Percentiles rank a stretch among this genome's conserved stretches.
Evolutionary conservation across 2,797 vertebrate genomes (phyloP).

Genomic region (Poecilia wingei): DNA sequence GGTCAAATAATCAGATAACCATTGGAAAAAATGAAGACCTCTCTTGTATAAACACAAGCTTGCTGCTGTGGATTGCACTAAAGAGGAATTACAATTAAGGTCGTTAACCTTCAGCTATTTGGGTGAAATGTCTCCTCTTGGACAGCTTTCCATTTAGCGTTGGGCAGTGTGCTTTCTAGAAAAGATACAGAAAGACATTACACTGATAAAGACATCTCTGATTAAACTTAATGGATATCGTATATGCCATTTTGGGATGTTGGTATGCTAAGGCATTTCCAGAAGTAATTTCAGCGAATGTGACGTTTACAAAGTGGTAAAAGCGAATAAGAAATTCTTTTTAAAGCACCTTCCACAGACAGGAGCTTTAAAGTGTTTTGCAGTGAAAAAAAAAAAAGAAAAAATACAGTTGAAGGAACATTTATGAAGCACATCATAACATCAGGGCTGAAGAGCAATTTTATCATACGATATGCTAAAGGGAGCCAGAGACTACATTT

Average conservation of each 20-base stretch:
- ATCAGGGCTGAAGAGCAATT: not conserved
- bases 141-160: not conserved
- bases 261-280: not conserved
- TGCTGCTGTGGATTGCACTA: conserved; percentile 21
- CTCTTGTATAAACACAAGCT: conserved; percentile 35
- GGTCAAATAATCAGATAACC: conserved; percentile 57
- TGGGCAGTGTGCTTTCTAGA: not conserved
- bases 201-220: not conserved
- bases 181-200: not conserved
- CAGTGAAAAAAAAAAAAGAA: too few relatives aligned
- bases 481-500: too few relatives aligned
- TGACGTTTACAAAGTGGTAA: not conserved
- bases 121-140: conserved; percentile 13
- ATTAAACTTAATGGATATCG: not conserved
- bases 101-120: conserved; percentile 15
- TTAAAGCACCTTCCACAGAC: not conserved
- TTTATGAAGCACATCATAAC: not conserved
- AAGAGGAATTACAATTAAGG: conserved; percentile 47
- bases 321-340: not conserved
- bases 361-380: too few relatives aligned
- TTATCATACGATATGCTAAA: too few relatives aligned
- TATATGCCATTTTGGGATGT: not conserved
- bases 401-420: not conserved
- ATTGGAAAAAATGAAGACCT: conserved; percentile 44
- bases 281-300: not conserved